Conservation (phyloP, 2,888 invertebrate species). For the Athripsodes cinereus region DNA sequence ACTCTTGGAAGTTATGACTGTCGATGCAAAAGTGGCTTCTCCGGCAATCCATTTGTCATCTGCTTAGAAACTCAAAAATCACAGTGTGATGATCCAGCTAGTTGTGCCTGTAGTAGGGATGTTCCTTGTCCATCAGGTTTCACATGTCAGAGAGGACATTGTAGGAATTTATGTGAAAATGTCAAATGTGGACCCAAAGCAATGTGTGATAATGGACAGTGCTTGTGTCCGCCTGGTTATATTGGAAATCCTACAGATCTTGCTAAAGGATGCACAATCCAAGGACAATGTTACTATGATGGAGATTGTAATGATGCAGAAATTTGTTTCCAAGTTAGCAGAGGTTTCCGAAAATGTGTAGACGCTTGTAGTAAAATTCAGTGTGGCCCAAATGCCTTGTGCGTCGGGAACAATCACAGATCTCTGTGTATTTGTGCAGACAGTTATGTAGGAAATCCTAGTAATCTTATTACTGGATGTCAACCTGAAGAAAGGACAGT, state of each 20-base stretch:
- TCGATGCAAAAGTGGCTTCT: slow-evolving; percentile 75
- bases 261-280: slow-evolving; percentile 62
- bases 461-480: slow-evolving; percentile 72
- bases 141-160: slow-evolving; percentile 65
- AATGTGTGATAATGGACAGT: slow-evolving; percentile 71
- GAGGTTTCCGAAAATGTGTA: slow-evolving; percentile 73
- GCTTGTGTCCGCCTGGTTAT: slow-evolving; percentile 73
- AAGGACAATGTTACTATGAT: slow-evolving; percentile 74
- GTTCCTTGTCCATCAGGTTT: slow-evolving; percentile 72
- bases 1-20: slow-evolving; percentile 86
- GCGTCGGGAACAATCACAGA: slow-evolving; percentile 76
- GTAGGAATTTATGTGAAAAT: slow-evolving; percentile 70
- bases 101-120: slow-evolving; percentile 65
- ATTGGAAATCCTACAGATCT: slow-evolving; percentile 69
- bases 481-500: slow-evolving; percentile 59
- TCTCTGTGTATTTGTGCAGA: slow-evolving; percentile 82
- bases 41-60: slow-evolving; percentile 82
- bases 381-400: slow-evolving; percentile 86
- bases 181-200: slow-evolving; percentile 77
- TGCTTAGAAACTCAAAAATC: slow-evolving; percentile 67
- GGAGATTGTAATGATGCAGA: slow-evolving; percentile 76
- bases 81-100: slow-evolving; percentile 62
- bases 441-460: slow-evolving; percentile 76
- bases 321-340: slow-evolving; percentile 82
- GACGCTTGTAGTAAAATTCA: slow-evolving; percentile 83